Conservation (phyloP, 2,888 invertebrate species). For the Schizaphis graminum region DNA sequence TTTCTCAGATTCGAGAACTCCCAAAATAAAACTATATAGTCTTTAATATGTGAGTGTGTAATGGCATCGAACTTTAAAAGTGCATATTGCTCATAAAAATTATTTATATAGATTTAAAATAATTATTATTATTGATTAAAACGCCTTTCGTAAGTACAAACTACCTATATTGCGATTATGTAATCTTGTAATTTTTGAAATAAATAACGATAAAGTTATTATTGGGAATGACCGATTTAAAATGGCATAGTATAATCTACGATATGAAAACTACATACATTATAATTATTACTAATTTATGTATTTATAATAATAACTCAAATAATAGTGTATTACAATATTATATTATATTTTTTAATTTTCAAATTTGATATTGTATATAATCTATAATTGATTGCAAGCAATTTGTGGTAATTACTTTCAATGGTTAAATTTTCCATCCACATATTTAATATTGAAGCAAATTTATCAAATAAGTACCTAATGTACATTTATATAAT, state of each 20-base stretch:
- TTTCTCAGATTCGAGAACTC: not conserved
- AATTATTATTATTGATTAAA: not conserved
- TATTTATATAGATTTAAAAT: not conserved
- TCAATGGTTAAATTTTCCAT: not conserved
- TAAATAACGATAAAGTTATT: not conserved
- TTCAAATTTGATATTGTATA: not conserved
- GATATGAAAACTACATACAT: not conserved
- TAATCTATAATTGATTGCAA: not conserved
- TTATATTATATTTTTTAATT: not conserved
- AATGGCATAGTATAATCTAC: not conserved
- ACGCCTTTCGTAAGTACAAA: not conserved
- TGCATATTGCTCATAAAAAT: not conserved
- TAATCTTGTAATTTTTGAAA: not conserved
- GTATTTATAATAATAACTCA: not conserved
- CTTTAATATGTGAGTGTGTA: not conserved
- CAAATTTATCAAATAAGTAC: not conserved
- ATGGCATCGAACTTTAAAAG: not conserved
- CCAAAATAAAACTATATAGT: slow-evolving; percentile 9
- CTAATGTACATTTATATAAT: too few relatives aligned
- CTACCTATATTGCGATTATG: not conserved
- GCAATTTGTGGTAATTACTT: not conserved
- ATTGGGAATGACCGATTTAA: not conserved
- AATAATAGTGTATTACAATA: not conserved
- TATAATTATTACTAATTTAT: not conserved
- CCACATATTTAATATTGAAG: not conserved